Evolutionary conservation across 2,113 vertebrate genomes (phyloP), one percentile per base, ranked within the genome.

Genomic region (Pimephales promelas): DNA sequence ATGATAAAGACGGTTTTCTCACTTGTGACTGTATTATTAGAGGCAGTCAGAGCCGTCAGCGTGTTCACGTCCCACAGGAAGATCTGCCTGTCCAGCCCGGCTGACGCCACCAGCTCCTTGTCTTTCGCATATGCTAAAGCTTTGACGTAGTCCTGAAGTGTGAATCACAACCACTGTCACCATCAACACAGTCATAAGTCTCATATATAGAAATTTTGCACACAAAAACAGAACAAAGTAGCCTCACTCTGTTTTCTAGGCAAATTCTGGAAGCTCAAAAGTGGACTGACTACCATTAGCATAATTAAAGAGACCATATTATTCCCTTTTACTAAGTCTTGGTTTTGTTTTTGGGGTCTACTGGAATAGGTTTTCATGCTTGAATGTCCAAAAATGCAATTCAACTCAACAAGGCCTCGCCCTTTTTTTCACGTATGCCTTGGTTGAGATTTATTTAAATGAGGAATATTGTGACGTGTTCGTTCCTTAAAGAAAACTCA

Each of bases 41-140:
- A 99, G 92, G 98, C 97, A 89, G 98, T 99, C 92, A 99, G 92
- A 87, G 98, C 98, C 84, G 97, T 99, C 57, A 99, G 91, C 76
- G 98, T 99, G 92, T 99, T 99, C 91, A 99, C 98, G 92, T 99
- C 98, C 98, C 98, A 99, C 87, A 99, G 96, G 90, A 99, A 99
- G 92, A 99, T 99, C 89, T 99, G 98, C 88, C 98, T 93, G 95
- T 99, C 98, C 91, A 99, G 91, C 5, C 98, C 98, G 0, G 98
- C 98, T 0, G 98, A 99, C 2, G 98, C 98, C 83, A 99, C 98
- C 72, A 99, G 92, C 88, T 99, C 98, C 91, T 99, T 99, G 90
- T 99, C 98, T 92, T 98, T 99, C 71, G 98, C 98, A 70, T 99
- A 99, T 0, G 98, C 98, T 90, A 99, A 92, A 49, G 98, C 98